Base-by-base conservation (phyloP, 2,888 invertebrate species). In the Polymixis flavicincta region DNA sequence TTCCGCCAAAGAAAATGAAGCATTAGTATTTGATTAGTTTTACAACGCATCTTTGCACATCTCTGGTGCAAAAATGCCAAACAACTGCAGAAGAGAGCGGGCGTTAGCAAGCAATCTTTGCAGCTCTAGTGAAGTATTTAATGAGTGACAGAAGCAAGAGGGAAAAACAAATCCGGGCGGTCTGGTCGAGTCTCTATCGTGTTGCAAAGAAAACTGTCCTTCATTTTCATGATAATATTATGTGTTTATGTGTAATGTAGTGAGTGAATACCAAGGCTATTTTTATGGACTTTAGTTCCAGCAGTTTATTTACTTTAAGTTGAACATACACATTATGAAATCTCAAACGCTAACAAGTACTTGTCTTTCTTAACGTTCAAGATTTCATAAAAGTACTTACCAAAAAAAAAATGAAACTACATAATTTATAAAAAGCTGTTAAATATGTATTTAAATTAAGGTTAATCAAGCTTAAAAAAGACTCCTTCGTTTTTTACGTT, bases 361-460 rank as follows among this genome's bases (percentile, higher is more conserved):
- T 6, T 37, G 37, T 37, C 37, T 37, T 37, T 37, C 37, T 37
- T 6, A 37, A 37, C 37, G 37, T 37, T 37, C 37, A 6, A 37
- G 37, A 37, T 37, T 37, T 37, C 37, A 37, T 37, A 37, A 37
- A n/a, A n/a, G n/a, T 37, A 37, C 6, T 25, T 28, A 17, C 11
- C 37, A 75, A 60, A 55, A 57, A 60, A 55, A 57, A 71, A 74
- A 67, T 69, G 17, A 80, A 63, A 73, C 63, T 68, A 71, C 54
- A 64, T 32, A 54, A 64, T 60, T 54, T 25, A 66, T 19, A 48
- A 48, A 63, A 68, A 28, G 0, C 25, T 22, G 7, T 25, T 32
- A n/a, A 14, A 13, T 50, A 25, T 80, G 50, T 74, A 80, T 74
- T 80, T 50, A 9, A 45, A 42, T 67, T 57, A 59, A 54, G 22